A percentile compares a stretch with the other conserved stretches of the same genome.
Evolutionary conservation across 2,888 invertebrate species (phyloP).

Genomic region (Cerastoderma edule): DNA sequence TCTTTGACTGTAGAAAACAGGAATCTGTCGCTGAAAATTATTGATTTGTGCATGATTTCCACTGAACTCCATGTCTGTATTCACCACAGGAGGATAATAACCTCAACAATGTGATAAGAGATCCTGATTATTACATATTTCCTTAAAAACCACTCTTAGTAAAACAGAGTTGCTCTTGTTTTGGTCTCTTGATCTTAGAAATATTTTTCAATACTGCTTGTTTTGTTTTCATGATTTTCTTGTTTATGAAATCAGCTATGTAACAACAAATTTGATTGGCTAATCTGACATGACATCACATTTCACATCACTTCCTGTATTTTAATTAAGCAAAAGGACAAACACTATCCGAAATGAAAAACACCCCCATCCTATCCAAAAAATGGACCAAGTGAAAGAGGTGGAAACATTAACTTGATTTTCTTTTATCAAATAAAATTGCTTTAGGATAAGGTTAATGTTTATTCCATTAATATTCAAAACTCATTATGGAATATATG

Average conservation of each 20-base stretch:
- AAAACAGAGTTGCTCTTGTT: too few species aligned
- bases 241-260: constrained; percentile 19
- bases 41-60: neutral
- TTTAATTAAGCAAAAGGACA: neutral
- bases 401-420: too few species aligned
- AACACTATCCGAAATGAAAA: too few species aligned
- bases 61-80: neutral
- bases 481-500: too few species aligned
- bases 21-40: neutral
- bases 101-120: neutral
- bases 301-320: neutral
- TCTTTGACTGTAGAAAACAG: neutral
- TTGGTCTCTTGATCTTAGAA: too few species aligned
- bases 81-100: neutral
- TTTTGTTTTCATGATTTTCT: too few species aligned
- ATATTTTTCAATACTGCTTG: too few species aligned
- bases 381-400: too few species aligned
- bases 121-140: neutral
- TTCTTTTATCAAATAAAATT: too few species aligned
- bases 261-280: constrained; percentile 33
- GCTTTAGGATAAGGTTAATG: too few species aligned
- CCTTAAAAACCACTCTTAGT: neutral
- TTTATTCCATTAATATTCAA: too few species aligned
- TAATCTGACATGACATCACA: constrained; percentile 1
- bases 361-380: too few species aligned